A percentile compares a stretch with the other conserved stretches of the same genome.
phyloP scores from a whole-genome alignment of 1,140 invertebrate genomes.

The Fopius arisanus region DNA sequence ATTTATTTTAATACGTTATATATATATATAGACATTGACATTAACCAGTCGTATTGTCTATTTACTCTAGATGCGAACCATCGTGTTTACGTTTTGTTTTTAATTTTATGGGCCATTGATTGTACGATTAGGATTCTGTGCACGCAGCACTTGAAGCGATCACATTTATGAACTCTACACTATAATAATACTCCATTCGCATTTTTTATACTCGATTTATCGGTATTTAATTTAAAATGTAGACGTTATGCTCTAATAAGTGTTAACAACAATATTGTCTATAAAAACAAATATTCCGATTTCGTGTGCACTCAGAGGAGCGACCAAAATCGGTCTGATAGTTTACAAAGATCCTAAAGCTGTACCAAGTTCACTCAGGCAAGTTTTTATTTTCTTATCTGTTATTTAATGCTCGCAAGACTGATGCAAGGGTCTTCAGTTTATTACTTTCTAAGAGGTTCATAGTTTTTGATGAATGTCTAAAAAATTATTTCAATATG shows the following conservation, averaged over 20 bases:
- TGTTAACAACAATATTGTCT: not conserved
- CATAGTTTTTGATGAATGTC: not conserved
- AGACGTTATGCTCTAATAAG: not conserved
- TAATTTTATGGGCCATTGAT: conserved; percentile 49
- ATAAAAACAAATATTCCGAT: not conserved
- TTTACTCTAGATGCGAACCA: conserved; percentile 1
- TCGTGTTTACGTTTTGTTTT: conserved; percentile 15
- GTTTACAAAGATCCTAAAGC: conserved; percentile 30
- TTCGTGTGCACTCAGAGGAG: not conserved
- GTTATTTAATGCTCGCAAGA: not conserved
- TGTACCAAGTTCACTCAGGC: conserved; percentile 35
- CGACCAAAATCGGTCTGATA: not conserved
- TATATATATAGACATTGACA: not conserved
- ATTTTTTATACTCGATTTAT: not conserved
- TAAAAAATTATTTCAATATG: not conserved
- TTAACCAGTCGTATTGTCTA: not conserved
- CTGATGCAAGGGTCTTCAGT: not conserved
- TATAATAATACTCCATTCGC: not conserved
- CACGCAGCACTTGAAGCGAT: conserved; percentile 46
- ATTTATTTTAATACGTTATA: not conserved
- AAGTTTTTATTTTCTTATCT: conserved; percentile 9
- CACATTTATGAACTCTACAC: conserved; percentile 41
- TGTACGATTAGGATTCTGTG: conserved; percentile 51
- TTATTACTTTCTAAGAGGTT: not conserved
- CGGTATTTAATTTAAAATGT: not conserved